Base-by-base conservation (phyloP, 2,888 invertebrate species). In the Antitype chi region DNA sequence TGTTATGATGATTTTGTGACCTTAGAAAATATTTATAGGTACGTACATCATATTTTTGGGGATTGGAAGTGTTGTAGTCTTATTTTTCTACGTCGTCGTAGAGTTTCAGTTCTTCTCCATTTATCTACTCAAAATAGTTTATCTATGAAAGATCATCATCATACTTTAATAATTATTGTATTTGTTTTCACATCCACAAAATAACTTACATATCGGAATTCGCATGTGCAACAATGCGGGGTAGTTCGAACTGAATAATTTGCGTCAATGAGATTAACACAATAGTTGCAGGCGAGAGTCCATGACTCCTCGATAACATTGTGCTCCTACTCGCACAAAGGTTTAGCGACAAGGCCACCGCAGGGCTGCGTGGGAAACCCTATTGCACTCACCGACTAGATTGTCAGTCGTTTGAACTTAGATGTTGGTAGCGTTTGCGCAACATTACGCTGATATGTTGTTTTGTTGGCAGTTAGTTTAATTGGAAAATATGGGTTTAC, bases 301-400 rank as follows among this genome's bases (percentile, higher is more conserved):
- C 91, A 89, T 92, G 92, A 92, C 91, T 89, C 83, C 66, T 85
- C 81, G 83, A 84, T 82, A 88, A 88, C 89, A 89, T 89, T 90
- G 92, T 82, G 70, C 75, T 78, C 52, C 74, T 92, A 90, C 91
- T 89, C 91, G 90, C 88, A 90, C 91, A 93, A 93, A 93, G 94
- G 94, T 94, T 94, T 93, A 92, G 82, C 89, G 78, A 88, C 95
- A 94, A 95, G 95, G 95, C 92, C 94, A 87, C 87, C 81, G 84
- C 88, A 88, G 91, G 90, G 91, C 89, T 88, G 92, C 91, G 92
- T 92, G 92, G 92, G 92, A 92, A 92, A 91, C 89, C 89, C 90
- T 90, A 91, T 88, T 87, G 87, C 89, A 81, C 78, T 81, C 72
- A 69, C 77, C 74, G 79, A 64, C 81, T 86, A 81, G 83, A 77